phyloP scores from a whole-genome alignment of 2,113 vertebrate genomes.

The Elaphurus davidianus region DNA sequence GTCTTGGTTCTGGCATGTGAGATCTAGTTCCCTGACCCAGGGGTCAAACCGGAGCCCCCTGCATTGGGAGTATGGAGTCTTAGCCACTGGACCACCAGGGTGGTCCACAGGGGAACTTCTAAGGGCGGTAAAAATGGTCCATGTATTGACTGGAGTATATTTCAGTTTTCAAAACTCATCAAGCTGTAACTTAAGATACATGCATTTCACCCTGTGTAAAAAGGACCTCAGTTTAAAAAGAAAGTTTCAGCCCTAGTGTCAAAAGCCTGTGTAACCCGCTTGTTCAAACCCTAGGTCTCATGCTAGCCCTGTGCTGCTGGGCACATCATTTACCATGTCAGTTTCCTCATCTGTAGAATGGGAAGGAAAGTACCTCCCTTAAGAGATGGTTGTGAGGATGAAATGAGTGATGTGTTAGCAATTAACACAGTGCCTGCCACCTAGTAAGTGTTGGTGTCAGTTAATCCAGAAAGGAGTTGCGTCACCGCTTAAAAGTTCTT shows the following conservation, averaged over 20 bases:
- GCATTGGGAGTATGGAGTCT: background rate
- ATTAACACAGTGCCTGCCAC: background rate
- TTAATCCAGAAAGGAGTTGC: background rate
- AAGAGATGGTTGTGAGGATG: background rate
- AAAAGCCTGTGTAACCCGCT: background rate
- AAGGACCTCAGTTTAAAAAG: background rate
- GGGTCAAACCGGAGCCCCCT: background rate
- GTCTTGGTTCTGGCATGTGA: background rate
- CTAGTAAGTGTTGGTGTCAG: background rate
- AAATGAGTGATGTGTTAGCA: background rate
- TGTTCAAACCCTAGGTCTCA: background rate
- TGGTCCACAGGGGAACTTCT: background rate
- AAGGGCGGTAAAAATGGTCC: no score
- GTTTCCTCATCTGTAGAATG: background rate
- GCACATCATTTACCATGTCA: background rate
- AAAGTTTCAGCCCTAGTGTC: background rate
- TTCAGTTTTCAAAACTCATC: background rate
- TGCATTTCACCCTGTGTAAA: background rate
- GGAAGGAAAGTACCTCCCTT: background rate
- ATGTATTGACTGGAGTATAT: background rate
- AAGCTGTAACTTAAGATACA: background rate
- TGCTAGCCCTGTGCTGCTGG: background rate
- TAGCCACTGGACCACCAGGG: background rate
- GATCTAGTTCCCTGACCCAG: background rate
- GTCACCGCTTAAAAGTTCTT: fast-evolving